Base-by-base conservation (phyloP, 2,888 invertebrate genomes). In the Habroteleia sp. region DNA sequence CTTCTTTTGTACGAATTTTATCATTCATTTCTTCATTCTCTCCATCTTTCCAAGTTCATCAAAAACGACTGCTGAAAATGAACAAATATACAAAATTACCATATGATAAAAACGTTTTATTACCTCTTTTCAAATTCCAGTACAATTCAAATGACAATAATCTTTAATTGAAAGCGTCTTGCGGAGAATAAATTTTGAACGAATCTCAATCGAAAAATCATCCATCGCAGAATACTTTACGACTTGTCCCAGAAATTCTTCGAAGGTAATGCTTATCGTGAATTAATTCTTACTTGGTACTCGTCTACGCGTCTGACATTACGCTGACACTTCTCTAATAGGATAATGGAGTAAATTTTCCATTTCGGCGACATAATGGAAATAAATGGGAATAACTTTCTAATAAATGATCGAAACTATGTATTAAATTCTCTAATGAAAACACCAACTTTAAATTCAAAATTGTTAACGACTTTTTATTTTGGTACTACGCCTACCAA, bases 171-270 rank as follows among this genome's bases (percentile, higher is more conserved):
- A n/a, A n/a, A n/a, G n/a, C n/a, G n/a, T n/a, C n/a, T n/a, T n/a
- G n/a, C n/a, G n/a, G n/a, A n/a, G n/a, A n/a, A n/a, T n/a, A n/a
- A n/a, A n/a, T n/a, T n/a, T n/a, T n/a, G n/a, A n/a, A n/a, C n/a
- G n/a, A n/a, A n/a, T n/a, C n/a, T n/a, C 6, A 84, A 84, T 27
- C 39, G 8, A 54, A 62, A 62, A 62, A 63, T 50, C 37, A 41
- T 27, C 10, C 8, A 6, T 27, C 1, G 8, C 20, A 25, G 4
- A 31, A 11, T 4, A 33, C 20, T 23, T 13, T 3, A 8, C 37
- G 16, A 33, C 13, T 33, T 29, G 41, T 31, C 25, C 23, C 16
- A 39, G 39, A 33, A 37, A 62, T 62, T 71, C 23, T 46, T 46
- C 46, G 2, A 11, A 13, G 35, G 48, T 33, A 41, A 48, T 54